Evolutionary conservation across 2,888 invertebrate species (phyloP).

Genomic region (Chrysotoxum bicinctum): DNA sequence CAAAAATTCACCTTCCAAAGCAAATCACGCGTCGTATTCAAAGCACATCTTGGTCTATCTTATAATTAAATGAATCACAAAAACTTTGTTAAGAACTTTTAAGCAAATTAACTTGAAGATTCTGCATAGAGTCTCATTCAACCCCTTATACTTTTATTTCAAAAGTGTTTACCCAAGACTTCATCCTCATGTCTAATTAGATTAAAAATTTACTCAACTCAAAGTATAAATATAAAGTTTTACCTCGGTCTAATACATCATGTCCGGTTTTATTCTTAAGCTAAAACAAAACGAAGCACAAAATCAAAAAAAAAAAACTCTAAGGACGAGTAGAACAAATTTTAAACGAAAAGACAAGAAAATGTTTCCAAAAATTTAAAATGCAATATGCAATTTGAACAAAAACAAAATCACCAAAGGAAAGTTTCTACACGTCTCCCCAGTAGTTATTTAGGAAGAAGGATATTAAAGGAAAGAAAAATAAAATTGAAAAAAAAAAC

Average conservation of each 20-base stretch:
- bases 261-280: slow-evolving; percentile 20
- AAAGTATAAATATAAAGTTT: slow-evolving; percentile 54
- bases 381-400: slow-evolving; percentile 68
- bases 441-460: slow-evolving; percentile 8
- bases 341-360: slow-evolving; percentile 34
- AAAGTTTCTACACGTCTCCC: slow-evolving; percentile 37
- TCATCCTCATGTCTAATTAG: slow-evolving; percentile 44
- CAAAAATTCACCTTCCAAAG: neutral
- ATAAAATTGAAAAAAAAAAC: neutral
- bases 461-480: neutral
- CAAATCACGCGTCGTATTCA: neutral
- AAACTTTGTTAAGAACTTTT: neutral
- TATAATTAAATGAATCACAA: slow-evolving; percentile 7
- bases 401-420: slow-evolving; percentile 63
- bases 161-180: slow-evolving; percentile 33
- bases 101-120: slow-evolving; percentile 5
- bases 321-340: neutral
- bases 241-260: slow-evolving; percentile 19
- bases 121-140: neutral
- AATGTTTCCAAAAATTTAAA: slow-evolving; percentile 56
- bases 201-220: slow-evolving; percentile 55
- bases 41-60: neutral
- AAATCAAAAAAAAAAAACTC: neutral
- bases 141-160: neutral
- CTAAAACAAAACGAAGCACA: slow-evolving; percentile 9